These are phyloP conservation scores for Tachycineta bicolor DNA, from an alignment of 2,113 vertebrate species.

Conservation along the genomic window DNA sequence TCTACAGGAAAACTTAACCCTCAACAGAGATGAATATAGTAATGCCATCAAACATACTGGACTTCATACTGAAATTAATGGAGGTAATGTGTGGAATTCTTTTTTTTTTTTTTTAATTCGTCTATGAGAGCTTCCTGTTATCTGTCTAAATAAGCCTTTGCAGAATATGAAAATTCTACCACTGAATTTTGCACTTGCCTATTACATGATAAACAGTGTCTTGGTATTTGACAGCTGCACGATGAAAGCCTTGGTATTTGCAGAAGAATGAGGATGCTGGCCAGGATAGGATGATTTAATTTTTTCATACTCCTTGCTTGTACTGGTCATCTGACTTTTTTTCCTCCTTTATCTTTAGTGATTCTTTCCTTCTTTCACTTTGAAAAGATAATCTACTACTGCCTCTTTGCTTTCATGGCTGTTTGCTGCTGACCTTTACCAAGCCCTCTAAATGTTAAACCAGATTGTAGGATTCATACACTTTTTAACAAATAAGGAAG, in stretches of 20 bases:
- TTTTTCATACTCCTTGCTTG: not conserved
- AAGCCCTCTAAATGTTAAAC: conserved; percentile 1
- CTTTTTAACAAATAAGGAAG: not conserved
- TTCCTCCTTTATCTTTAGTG: not conserved
- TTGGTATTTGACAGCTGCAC: conserved; percentile 15
- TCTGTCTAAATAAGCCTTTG: not conserved
- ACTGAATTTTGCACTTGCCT: not conserved
- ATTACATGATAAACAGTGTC: not conserved
- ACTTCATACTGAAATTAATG: not conserved
- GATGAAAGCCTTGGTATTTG: conserved; percentile 36
- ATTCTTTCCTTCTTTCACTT: not conserved
- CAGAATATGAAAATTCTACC: not conserved
- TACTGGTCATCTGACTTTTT: not conserved
- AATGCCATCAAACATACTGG: not conserved
- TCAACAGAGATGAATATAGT: not conserved
- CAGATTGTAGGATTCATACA: not conserved
- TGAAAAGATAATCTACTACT: not conserved
- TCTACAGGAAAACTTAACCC: no score
- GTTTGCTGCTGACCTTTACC: conserved; percentile 35
- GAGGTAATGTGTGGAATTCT: not conserved
- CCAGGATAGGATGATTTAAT: not conserved
- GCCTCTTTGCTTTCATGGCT: not conserved
- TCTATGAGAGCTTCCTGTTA: not conserved
- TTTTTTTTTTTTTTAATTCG: not conserved
- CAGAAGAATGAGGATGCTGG: not conserved